Conservation (phyloP, 2,888 invertebrate species). For the Ectropis crepuscularia region DNA sequence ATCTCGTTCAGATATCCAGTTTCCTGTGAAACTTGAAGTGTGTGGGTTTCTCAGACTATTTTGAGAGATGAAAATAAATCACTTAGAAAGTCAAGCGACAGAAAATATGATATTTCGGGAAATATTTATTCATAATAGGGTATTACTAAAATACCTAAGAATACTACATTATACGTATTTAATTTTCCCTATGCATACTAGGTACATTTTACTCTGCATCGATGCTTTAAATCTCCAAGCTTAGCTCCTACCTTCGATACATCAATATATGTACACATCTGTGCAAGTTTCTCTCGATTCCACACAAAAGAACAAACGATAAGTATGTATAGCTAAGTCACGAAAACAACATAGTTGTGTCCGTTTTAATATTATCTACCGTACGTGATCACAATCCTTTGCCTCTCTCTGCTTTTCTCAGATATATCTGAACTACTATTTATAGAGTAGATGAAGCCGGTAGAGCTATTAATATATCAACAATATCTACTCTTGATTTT, state of each 20-base stretch:
- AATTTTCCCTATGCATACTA: too few species aligned
- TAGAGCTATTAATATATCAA: slow-evolving; percentile 28
- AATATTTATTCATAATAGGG: too few species aligned
- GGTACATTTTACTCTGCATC: too few species aligned
- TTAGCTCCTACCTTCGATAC: too few species aligned
- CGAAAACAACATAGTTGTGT: slow-evolving; percentile 71
- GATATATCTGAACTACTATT: slow-evolving; percentile 36
- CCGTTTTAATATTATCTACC: slow-evolving; percentile 71
- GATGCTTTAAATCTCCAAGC: too few species aligned
- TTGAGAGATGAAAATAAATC: slow-evolving; percentile 8
- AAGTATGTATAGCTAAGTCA: slow-evolving; percentile 54
- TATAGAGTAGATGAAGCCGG: slow-evolving; percentile 34
- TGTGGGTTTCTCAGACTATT: slow-evolving; percentile 7
- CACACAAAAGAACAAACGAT: too few species aligned
- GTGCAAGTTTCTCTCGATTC: too few species aligned
- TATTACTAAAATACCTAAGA: too few species aligned
- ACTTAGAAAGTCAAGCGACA: background rate
- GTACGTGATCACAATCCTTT: slow-evolving; percentile 59
- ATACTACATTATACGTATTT: too few species aligned
- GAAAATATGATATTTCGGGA: background rate
- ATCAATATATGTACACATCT: too few species aligned
- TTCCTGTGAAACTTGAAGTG: slow-evolving; percentile 12
- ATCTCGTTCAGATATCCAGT: slow-evolving; percentile 11
- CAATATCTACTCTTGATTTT: slow-evolving; percentile 9
- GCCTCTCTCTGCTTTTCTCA: slow-evolving; percentile 36